Evolutionary conservation across 2,888 invertebrate species (phyloP).

Genomic region (Pimpla rufipes): DNA sequence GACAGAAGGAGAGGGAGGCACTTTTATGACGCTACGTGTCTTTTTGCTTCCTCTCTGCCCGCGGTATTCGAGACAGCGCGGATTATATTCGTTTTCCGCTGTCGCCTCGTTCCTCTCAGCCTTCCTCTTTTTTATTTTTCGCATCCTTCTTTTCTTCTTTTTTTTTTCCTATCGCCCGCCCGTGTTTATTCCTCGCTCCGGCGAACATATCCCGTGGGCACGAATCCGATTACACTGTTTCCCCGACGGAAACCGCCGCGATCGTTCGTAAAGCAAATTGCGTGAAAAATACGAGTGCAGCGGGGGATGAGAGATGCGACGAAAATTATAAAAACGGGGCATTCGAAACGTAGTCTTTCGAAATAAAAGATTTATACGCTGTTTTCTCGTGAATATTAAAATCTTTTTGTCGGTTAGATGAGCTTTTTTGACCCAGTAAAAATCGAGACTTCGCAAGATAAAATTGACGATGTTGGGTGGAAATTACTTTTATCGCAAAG

Average conservation of each 20-base stretch:
- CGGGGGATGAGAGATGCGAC: neutral
- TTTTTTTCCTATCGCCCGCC: neutral
- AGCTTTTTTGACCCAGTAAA: neutral
- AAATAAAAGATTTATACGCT: too few relatives aligned
- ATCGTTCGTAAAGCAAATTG: neutral
- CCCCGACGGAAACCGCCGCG: neutral
- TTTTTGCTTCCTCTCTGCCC: neutral
- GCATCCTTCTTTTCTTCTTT: neutral
- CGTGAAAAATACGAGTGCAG: neutral
- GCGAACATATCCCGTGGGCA: neutral
- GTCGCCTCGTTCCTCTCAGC: neutral
- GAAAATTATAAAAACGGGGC: neutral
- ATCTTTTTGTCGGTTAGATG: too few relatives aligned
- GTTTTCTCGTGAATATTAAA: too few relatives aligned
- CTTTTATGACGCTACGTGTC: constrained; percentile 25
- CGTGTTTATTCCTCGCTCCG: constrained; percentile 1
- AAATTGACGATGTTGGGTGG: neutral
- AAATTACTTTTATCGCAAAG: too few relatives aligned
- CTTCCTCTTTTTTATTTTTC: neutral
- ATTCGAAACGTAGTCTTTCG: too few relatives aligned
- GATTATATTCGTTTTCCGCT: constrained; percentile 21
- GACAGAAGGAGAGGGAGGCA: constrained; percentile 4
- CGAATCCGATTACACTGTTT: constrained; percentile 2
- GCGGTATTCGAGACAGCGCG: neutral
- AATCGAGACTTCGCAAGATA: neutral